Conservation (phyloP, 1,140 invertebrate species). For the Gryon sp. region DNA sequence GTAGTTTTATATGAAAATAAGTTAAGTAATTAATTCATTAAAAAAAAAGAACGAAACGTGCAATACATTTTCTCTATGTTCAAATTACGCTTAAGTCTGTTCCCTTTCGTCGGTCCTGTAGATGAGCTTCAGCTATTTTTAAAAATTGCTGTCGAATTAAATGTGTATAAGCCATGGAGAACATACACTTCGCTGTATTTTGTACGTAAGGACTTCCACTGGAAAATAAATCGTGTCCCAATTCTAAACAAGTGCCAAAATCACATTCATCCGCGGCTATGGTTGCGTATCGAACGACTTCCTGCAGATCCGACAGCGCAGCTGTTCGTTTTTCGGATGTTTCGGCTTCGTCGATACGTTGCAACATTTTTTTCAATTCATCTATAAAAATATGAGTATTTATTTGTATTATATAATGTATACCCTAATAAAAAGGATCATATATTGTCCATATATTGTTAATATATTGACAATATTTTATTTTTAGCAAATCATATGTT, state of each 20-base stretch:
- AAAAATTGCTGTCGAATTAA: constrained; percentile 86
- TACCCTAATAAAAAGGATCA: too few relatives aligned
- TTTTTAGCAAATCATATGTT: too few relatives aligned
- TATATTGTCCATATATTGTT: too few relatives aligned
- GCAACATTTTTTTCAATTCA: constrained; percentile 86
- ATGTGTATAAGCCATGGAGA: constrained; percentile 89
- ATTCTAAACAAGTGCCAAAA: constrained; percentile 93
- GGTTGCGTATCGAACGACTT: constrained; percentile 88
- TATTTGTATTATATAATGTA: too few relatives aligned
- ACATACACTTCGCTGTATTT: constrained; percentile 82
- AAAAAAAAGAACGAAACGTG: too few relatives aligned
- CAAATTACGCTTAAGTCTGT: constrained; percentile 73
- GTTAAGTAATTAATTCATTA: too few relatives aligned
- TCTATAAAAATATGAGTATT: constrained; percentile 79
- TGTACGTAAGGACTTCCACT: constrained; percentile 86
- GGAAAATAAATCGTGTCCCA: constrained; percentile 91
- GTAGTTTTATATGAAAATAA: too few relatives aligned
- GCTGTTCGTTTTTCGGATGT: constrained; percentile 82
- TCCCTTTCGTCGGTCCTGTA: constrained; percentile 81
- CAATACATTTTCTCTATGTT: too few relatives aligned
- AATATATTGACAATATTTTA: too few relatives aligned
- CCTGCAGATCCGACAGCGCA: constrained; percentile 84
- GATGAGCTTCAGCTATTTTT: constrained; percentile 86
- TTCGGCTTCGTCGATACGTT: constrained; percentile 83
- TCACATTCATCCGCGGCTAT: constrained; percentile 97